Percentiles rank a stretch among this genome's conserved stretches.
These are phyloP conservation scores for Actinia tenebrosa DNA, from an alignment of 64 coral and sea anemone species.

Conservation along the genomic window DNA sequence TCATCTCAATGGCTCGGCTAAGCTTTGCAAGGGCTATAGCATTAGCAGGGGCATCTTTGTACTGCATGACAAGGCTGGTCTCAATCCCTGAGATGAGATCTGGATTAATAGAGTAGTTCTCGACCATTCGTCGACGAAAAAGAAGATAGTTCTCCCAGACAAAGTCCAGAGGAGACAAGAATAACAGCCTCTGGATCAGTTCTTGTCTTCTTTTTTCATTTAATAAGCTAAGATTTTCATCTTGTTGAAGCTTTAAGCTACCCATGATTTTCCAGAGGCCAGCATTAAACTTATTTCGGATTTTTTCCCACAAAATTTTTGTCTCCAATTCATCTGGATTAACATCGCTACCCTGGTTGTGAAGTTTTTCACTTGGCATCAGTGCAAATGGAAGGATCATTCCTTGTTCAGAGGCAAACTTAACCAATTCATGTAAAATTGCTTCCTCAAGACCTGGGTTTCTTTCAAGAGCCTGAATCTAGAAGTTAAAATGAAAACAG, in stretches of 20 bases:
- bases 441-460: conserved; percentile 82
- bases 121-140: conserved; percentile 53
- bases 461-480: conserved; percentile 86
- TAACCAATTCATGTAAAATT: conserved; percentile 78
- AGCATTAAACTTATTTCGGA: conserved; percentile 50
- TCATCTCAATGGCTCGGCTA: conserved; percentile 64
- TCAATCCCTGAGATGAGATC: conserved; percentile 40
- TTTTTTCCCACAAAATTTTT: conserved; percentile 58
- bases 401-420: conserved; percentile 84
- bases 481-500: background rate
- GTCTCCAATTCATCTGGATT: conserved; percentile 57
- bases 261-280: conserved; percentile 53
- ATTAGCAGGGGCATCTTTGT: conserved; percentile 50
- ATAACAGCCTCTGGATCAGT: conserved; percentile 49
- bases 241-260: conserved; percentile 44
- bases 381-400: conserved; percentile 60
- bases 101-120: conserved; percentile 39
- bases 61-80: conserved; percentile 22
- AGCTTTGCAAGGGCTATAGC: conserved; percentile 67
- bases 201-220: conserved; percentile 27
- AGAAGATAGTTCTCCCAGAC: conserved; percentile 70
- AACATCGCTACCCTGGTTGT: background rate
- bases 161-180: conserved; percentile 57
- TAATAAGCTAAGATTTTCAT: background rate
- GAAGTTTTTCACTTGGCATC: background rate